Conservation (phyloP, 2,113 vertebrate genomes). For the Porphyrio hochstetteri region DNA sequence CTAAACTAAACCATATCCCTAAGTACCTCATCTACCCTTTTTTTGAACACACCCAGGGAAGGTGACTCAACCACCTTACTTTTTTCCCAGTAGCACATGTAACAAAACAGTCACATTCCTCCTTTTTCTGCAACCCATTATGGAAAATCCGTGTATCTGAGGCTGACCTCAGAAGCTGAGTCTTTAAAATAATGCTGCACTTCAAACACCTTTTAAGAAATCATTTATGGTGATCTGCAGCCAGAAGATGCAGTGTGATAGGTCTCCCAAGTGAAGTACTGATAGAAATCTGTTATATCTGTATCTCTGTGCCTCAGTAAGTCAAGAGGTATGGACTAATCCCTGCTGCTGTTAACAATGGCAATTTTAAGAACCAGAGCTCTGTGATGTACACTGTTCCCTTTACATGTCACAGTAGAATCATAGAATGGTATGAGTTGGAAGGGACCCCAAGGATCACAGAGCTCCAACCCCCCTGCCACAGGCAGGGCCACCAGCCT, state of each 20-base stretch:
- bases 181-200: not conserved
- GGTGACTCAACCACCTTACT: too few relatives aligned
- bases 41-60: too few relatives aligned
- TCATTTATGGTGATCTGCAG: not conserved
- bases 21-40: too few relatives aligned
- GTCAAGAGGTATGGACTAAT: not conserved
- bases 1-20: too few relatives aligned
- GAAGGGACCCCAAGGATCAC: too few relatives aligned
- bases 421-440: too few relatives aligned
- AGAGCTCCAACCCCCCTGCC: too few relatives aligned
- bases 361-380: not conserved
- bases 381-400: not conserved
- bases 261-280: not conserved
- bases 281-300: not conserved
- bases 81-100: not conserved
- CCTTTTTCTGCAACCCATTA: not conserved
- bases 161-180: not conserved
- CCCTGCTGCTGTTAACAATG: not conserved
- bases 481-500: too few relatives aligned
- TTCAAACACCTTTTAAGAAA: not conserved
- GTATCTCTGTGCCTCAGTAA: not conserved
- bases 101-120: not conserved
- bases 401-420: not conserved
- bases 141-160: not conserved
- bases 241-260: not conserved